Evolutionary conservation across 2,797 vertebrate species (phyloP), one percentile per base, ranked within the genome.

Genomic region (Argentina silus): DNA sequence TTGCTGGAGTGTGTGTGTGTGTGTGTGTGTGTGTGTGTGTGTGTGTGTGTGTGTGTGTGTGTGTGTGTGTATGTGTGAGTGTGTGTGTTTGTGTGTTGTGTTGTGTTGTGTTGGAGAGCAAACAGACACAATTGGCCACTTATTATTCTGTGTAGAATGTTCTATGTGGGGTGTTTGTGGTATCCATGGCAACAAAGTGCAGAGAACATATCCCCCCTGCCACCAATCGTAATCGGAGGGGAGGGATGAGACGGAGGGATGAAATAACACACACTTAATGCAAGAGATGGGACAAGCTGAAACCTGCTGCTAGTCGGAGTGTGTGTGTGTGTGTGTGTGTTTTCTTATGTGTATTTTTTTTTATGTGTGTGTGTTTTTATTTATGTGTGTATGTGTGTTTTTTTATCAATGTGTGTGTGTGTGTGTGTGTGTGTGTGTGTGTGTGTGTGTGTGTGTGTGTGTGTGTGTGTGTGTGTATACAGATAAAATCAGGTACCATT

Each of bases 171-270:
- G 91, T 93, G 93, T 93, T 94, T 93, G 89, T 91, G 86, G 93
- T 93, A 86, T 93, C 94, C 93, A 93, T 93, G 88, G 91, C 78
- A 91, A 93, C 92, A 90, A 92, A 94, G 89, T 92, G 90, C 84
- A 88, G 83, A 83, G 84, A 82, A 87, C 80, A 85, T 82, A 87
- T 73, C 77, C 81, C 76, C 86, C 82, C 84, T 82, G 80, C 87
- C 87, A 88, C 79, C 2, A 79, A 84, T 77, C 78, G 77, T 86
- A 89, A 84, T 77, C 76, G 85, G 83, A 86, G 81, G 79, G 71
- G 80, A 81, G 82, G 81, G 85, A 88, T 86, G 85, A 87, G 88
- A 90, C 86, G 85, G 87, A 81, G 83, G 62, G 70, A 88, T 89
- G 87, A 89, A 91, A 93, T 87, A 89, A 89, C 88, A 75, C 73